phyloP scores from a whole-genome alignment of 2,888 invertebrate species.

The Calameuta pallipes region DNA sequence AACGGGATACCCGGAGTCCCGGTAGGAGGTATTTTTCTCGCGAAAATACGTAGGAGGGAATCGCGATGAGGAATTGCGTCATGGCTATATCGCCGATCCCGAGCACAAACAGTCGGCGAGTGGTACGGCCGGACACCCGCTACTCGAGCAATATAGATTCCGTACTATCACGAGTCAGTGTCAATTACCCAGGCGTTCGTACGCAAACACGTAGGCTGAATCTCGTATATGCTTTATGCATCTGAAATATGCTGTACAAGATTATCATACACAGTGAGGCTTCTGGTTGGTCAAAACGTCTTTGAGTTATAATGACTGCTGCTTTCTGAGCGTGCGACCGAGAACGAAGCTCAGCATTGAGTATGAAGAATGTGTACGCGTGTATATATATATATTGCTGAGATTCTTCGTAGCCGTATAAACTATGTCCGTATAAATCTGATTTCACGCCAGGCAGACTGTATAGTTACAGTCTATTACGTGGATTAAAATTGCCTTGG shows the following conservation, averaged over 20 bases:
- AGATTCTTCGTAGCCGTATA: background rate
- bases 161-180: background rate
- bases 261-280: background rate
- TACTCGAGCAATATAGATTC: background rate
- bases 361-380: too few species aligned
- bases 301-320: background rate
- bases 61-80: conserved; percentile 30
- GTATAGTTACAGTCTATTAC: background rate
- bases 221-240: background rate
- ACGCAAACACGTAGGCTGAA: background rate
- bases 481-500: background rate
- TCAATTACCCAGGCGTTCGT: background rate
- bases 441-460: background rate
- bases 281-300: background rate
- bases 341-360: too few species aligned
- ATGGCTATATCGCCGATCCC: conserved; percentile 32
- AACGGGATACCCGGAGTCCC: too few species aligned
- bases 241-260: background rate
- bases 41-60: too few species aligned
- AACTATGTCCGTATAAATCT: background rate
- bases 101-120: conserved; percentile 22
- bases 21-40: too few species aligned
- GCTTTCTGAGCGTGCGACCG: too few species aligned
- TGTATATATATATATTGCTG: too few species aligned
- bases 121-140: conserved; percentile 27